These are phyloP conservation scores for Catalaphyllia jardinei DNA, from an alignment of 64 coral and sea anemone genomes.

Conservation along the genomic window DNA sequence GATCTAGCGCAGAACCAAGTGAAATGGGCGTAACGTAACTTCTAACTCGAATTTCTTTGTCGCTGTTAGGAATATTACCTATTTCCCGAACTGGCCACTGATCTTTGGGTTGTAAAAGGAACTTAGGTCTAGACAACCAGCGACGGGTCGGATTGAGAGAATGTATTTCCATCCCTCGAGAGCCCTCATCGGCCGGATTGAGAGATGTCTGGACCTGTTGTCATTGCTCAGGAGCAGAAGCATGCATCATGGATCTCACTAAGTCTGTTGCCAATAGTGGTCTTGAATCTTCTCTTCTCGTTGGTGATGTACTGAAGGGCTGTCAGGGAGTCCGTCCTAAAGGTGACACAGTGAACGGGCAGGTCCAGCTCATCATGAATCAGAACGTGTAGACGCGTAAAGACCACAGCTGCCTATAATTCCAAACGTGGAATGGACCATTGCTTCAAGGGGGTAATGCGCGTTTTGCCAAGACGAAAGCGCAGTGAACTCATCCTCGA, in stretches of 20 bases:
- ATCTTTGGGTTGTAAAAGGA: constrained; percentile 14
- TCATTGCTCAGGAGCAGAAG: constrained; percentile 41
- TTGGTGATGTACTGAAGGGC: constrained; percentile 37
- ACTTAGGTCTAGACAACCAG: constrained; percentile 37
- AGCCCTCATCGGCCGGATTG: constrained; percentile 44
- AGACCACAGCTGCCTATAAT: constrained; percentile 41
- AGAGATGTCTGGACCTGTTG: neutral
- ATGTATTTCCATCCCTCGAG: neutral
- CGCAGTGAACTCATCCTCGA: constrained; percentile 26
- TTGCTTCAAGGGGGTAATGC: constrained; percentile 30
- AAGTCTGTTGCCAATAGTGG: constrained; percentile 49
- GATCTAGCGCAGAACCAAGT: neutral
- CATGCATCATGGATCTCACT: constrained; percentile 28
- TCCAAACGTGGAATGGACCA: constrained; percentile 57
- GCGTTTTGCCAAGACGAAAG: constrained; percentile 52
- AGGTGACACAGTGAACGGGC: neutral
- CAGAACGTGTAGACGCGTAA: neutral
- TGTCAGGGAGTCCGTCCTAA: constrained; percentile 48
- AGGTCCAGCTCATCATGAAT: constrained; percentile 4
- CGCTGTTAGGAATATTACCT: constrained; percentile 15
- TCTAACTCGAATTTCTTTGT: neutral
- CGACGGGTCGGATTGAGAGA: neutral
- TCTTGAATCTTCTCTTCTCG: constrained; percentile 27
- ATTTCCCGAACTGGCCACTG: neutral
- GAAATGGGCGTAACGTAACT: neutral